Conservation (phyloP, 2,888 invertebrate species). For the Callimorpha dominula region DNA sequence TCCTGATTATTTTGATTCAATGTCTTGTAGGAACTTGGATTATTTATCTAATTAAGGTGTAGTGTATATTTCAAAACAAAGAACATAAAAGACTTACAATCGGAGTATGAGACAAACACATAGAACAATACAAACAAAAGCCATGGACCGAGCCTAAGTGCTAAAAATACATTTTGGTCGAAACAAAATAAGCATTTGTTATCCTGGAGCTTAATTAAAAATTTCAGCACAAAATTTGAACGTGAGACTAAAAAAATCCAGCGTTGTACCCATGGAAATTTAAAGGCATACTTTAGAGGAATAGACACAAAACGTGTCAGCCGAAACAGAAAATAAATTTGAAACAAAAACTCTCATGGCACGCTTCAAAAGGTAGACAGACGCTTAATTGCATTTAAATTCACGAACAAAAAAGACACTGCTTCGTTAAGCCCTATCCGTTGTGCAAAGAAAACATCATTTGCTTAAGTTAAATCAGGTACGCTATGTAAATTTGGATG, state of each 20-base stretch:
- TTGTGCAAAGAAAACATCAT: slow-evolving; percentile 81
- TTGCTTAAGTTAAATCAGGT: slow-evolving; percentile 77
- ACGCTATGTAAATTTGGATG: slow-evolving; percentile 73
- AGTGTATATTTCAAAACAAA: not conserved
- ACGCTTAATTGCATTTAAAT: slow-evolving; percentile 83
- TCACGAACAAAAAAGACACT: slow-evolving; percentile 78
- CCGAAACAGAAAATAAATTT: slow-evolving; percentile 34
- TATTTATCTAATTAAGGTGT: not conserved
- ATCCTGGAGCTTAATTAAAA: slow-evolving; percentile 20
- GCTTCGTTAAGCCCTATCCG: slow-evolving; percentile 81
- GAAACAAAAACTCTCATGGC: slow-evolving; percentile 56
- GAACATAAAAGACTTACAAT: not conserved
- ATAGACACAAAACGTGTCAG: slow-evolving; percentile 35
- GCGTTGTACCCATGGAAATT: slow-evolving; percentile 20
- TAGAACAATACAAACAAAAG: slow-evolving; percentile 15
- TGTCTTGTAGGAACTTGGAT: not conserved
- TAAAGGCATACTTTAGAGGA: slow-evolving; percentile 21
- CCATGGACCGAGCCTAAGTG: slow-evolving; percentile 4
- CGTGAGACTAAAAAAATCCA: slow-evolving; percentile 1
- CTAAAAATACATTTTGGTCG: slow-evolving; percentile 14
- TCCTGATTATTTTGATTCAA: too few relatives aligned
- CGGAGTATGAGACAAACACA: not conserved
- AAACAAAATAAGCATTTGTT: slow-evolving; percentile 18
- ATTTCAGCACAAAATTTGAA: slow-evolving; percentile 21
- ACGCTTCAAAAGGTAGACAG: slow-evolving; percentile 67